Percentiles rank a stretch among this genome's conserved stretches.
Evolutionary conservation across 92 coral and sea anemone genomes (phyloP).

Genomic region (Phenganax subtilis): DNA sequence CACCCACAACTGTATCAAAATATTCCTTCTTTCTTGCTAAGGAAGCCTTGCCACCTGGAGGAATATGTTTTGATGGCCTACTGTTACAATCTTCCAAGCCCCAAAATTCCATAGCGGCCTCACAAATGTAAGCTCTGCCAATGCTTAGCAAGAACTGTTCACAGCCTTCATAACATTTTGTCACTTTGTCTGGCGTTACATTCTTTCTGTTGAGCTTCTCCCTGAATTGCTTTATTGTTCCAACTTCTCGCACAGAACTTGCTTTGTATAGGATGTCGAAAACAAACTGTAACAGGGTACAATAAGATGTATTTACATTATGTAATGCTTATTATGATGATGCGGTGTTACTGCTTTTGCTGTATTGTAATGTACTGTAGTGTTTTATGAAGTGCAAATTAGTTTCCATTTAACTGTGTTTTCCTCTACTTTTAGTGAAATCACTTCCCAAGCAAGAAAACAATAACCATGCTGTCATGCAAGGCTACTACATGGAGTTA

Average conservation of each 20-base stretch:
- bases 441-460: neutral
- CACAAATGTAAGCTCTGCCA: constrained; percentile 51
- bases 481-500: neutral
- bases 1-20: constrained; percentile 43
- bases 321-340: neutral
- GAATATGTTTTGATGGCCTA: constrained; percentile 37
- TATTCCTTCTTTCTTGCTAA: constrained; percentile 41
- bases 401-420: too few species aligned
- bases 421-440: neutral
- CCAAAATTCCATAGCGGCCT: constrained; percentile 64
- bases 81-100: constrained; percentile 37
- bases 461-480: neutral
- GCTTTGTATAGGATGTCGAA: constrained; percentile 30
- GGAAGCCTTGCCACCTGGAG: constrained; percentile 22
- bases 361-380: neutral
- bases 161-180: constrained; percentile 57
- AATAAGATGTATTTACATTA: neutral
- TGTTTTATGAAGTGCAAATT: too few species aligned
- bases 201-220: constrained; percentile 52
- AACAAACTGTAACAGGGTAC: constrained; percentile 17
- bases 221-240: constrained; percentile 56
- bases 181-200: constrained; percentile 57
- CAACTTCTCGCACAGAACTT: constrained; percentile 45
- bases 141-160: constrained; percentile 56
- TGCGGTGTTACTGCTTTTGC: neutral